Percentiles rank a stretch among this genome's conserved stretches.
Evolutionary conservation across 2,888 invertebrate genomes (phyloP).

Genomic region (Zeuzera pyrina): DNA sequence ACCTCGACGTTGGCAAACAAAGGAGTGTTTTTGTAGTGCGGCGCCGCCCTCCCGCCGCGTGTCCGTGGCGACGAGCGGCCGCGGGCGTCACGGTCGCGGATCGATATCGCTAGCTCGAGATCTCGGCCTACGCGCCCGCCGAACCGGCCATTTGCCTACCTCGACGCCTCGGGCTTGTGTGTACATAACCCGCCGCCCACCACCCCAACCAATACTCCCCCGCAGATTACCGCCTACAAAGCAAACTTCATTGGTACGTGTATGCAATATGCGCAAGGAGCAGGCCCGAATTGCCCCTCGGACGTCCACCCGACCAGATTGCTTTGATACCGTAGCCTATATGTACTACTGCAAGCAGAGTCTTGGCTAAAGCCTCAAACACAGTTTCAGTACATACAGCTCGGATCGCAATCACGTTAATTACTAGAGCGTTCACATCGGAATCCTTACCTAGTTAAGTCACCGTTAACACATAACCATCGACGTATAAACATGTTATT

Average conservation of each 20-base stretch:
- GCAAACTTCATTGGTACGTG: constrained; percentile 73
- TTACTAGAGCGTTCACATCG: constrained; percentile 30
- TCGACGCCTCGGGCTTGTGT: constrained; percentile 70
- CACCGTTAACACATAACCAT: no score
- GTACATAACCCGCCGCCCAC: constrained; percentile 66
- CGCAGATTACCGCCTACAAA: constrained; percentile 72
- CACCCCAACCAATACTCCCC: constrained; percentile 60
- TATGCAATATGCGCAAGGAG: constrained; percentile 73
- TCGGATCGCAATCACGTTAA: constrained; percentile 46
- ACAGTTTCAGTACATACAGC: constrained; percentile 26
- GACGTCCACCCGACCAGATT: constrained; percentile 43
- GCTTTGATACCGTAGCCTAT: constrained; percentile 57
- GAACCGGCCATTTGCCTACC: constrained; percentile 72
- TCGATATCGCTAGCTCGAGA: constrained; percentile 64
- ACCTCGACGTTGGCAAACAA: constrained; percentile 47
- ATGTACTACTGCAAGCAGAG: constrained; percentile 46
- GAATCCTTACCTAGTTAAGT: no score
- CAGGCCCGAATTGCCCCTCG: constrained; percentile 56
- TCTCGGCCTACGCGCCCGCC: constrained; percentile 67
- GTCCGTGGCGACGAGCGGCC: constrained; percentile 57
- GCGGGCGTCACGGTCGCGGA: constrained; percentile 49
- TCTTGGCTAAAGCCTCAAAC: constrained; percentile 43
- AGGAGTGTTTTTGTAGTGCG: constrained; percentile 67
- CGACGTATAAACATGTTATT: no score
- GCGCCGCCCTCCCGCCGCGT: constrained; percentile 54